Percentiles rank a stretch among this genome's conserved stretches.
Conservation (phyloP, 2,888 invertebrate genomes). For the Apodemia duryi region DNA sequence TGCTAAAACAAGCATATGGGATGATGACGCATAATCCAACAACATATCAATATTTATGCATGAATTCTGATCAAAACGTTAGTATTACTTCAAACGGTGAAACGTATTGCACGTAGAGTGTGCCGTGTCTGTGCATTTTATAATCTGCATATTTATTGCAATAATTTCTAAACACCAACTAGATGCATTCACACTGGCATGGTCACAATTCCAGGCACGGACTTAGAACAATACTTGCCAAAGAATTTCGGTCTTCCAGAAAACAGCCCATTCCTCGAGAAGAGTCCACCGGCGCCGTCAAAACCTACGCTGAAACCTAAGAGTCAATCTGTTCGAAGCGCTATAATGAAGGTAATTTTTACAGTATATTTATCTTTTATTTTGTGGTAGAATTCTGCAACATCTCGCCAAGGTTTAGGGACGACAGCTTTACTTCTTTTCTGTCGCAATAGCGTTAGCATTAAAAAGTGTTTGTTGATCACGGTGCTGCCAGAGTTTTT, state of each 20-base stretch:
- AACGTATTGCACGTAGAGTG: conserved; percentile 5
- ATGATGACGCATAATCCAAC: conserved; percentile 2
- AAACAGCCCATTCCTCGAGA: conserved; percentile 70
- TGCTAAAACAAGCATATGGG: neutral
- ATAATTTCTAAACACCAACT: conserved; percentile 15
- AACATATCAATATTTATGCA: conserved; percentile 3
- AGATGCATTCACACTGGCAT: conserved; percentile 31
- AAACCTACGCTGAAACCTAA: conserved; percentile 62
- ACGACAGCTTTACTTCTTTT: too few species aligned
- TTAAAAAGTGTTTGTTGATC: too few species aligned
- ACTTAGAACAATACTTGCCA: conserved; percentile 81
- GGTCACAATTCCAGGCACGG: conserved; percentile 69
- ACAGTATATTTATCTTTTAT: too few species aligned
- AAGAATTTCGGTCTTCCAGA: conserved; percentile 81
- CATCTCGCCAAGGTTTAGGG: too few species aligned
- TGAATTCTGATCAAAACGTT: conserved; percentile 3
- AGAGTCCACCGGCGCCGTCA: conserved; percentile 68
- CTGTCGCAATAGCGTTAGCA: too few species aligned
- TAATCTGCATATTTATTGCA: neutral
- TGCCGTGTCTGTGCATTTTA: conserved; percentile 1
- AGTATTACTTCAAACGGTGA: neutral
- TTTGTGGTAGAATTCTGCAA: too few species aligned
- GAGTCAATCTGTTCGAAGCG: conserved; percentile 46
- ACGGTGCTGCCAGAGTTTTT: too few species aligned
- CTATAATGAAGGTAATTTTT: conserved; percentile 57